These are phyloP conservation scores for Dreissena rostriformis DNA, from an alignment of 1,140 invertebrate species.

Conservation along the genomic window DNA sequence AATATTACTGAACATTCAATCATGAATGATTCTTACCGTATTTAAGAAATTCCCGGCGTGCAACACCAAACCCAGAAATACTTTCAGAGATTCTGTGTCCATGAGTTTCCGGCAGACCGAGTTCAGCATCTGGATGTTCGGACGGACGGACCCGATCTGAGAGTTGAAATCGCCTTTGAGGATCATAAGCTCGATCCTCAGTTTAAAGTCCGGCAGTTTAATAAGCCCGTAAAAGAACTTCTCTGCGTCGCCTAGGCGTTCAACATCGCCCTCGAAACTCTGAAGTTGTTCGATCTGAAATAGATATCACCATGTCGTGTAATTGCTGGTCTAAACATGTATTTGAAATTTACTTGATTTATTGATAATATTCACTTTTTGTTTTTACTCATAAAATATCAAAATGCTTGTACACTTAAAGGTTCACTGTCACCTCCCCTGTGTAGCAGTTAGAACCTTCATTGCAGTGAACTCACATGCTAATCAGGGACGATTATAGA, in stretches of 20 bases:
- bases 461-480: too few relatives aligned
- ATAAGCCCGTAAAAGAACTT: conserved; percentile 78
- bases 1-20: not conserved
- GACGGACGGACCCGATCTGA: conserved; percentile 70
- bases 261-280: conserved; percentile 71
- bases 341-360: not conserved
- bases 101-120: conserved; percentile 70
- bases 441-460: too few relatives aligned
- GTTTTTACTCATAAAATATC: not conserved
- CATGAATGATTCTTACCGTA: conserved; percentile 65
- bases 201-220: conserved; percentile 84
- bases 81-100: conserved; percentile 75
- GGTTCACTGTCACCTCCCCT: too few relatives aligned
- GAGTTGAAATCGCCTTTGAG: conserved; percentile 85
- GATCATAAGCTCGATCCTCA: conserved; percentile 96
- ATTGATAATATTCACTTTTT: not conserved
- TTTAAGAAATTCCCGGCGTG: conserved; percentile 80
- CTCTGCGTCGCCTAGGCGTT: conserved; percentile 75
- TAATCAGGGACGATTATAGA: too few relatives aligned
- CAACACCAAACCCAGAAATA: conserved; percentile 77
- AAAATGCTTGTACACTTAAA: too few relatives aligned
- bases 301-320: not conserved
- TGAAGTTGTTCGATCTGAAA: conserved; percentile 74
- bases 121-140: conserved; percentile 72
- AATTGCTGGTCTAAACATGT: not conserved